Base-by-base conservation (phyloP, 2,888 invertebrate species). In the Acanthosepion pharaonis region DNA sequence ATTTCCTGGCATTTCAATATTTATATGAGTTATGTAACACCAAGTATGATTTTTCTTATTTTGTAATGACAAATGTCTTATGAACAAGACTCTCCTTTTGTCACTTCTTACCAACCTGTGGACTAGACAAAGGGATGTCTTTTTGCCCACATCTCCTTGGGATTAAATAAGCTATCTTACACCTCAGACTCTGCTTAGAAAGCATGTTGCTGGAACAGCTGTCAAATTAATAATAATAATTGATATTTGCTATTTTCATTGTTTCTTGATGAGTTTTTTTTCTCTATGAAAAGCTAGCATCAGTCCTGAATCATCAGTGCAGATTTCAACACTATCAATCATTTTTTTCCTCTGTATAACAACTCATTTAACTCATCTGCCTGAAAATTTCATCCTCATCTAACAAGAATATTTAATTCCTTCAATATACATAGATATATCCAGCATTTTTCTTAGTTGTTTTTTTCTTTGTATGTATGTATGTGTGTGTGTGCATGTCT, bases 91-190 rank as follows among this genome's bases (percentile, higher is more conserved):
- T 78, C 9, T n/a, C 78, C 78, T 33, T 78, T 78, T 78, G 78
- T 78, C 78, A 78, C n/a, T 78, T n/a, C 23, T 59, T 23, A 59
- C 59, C 59, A 59, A 51, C 51, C 51, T 25, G 25, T 64, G 25
- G 64, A 64, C 64, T 25, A 64, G n/a, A 78, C n/a, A 78, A 78
- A 78, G n/a, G 78, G n/a, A 18, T 78, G 78, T 78, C 33, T 78
- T 64, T 78, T 78, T n/a, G n/a, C 78, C 78, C 78, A 78, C 78
- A 78, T 78, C 78, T 78, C n/a, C 78, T n/a, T 78, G 78, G 11
- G n/a, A 78, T 11, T 78, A 33, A 78, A 78, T 78, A 78, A 78
- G 78, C 78, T 15, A 33, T n/a, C 18, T 78, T 78, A 33, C 9
- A 33, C 78, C 78, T 33, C 78, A 33, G 78, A n/a, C n/a, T 42